phyloP scores from a whole-genome alignment of 2,113 vertebrate species.

The Leucopternis melanops region DNA sequence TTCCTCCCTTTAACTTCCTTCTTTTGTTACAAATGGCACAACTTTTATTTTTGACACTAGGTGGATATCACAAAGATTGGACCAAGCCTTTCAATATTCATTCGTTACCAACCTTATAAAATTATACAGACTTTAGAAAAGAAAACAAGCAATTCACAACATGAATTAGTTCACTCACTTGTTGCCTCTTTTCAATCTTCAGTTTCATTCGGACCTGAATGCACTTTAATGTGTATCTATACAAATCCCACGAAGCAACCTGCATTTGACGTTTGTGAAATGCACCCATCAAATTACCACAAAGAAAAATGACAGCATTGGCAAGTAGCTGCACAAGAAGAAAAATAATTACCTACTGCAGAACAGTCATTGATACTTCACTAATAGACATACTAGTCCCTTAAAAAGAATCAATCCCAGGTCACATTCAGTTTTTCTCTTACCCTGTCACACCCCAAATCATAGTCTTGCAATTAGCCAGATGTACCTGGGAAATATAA shows the following conservation, averaged over 20 bases:
- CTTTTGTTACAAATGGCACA: slow-evolving; percentile 31
- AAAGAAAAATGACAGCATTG: slow-evolving; percentile 84
- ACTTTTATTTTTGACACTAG: not conserved
- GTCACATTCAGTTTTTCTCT: not conserved
- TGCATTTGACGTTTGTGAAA: slow-evolving; percentile 96
- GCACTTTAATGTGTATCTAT: slow-evolving; percentile 87
- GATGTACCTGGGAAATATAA: not conserved
- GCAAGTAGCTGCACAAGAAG: slow-evolving; percentile 80
- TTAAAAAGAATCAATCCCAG: not conserved
- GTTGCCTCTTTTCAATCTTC: slow-evolving; percentile 93
- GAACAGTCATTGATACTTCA: not conserved
- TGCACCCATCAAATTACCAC: slow-evolving; percentile 86
- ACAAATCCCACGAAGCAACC: slow-evolving; percentile 87
- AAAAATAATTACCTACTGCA: not conserved
- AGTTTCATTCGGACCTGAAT: slow-evolving; percentile 91
- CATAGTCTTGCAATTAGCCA: not conserved
- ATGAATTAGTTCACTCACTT: slow-evolving; percentile 72
- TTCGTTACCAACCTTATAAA: not conserved
- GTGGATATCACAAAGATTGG: not conserved
- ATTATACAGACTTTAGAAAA: not conserved
- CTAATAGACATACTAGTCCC: not conserved
- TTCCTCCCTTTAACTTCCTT: slow-evolving; percentile 25
- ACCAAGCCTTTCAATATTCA: not conserved
- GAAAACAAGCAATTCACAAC: not conserved
- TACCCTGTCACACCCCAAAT: not conserved